Evolutionary conservation across 1,140 invertebrate genomes (phyloP).

Genomic region (Listronotus bonariensis): DNA sequence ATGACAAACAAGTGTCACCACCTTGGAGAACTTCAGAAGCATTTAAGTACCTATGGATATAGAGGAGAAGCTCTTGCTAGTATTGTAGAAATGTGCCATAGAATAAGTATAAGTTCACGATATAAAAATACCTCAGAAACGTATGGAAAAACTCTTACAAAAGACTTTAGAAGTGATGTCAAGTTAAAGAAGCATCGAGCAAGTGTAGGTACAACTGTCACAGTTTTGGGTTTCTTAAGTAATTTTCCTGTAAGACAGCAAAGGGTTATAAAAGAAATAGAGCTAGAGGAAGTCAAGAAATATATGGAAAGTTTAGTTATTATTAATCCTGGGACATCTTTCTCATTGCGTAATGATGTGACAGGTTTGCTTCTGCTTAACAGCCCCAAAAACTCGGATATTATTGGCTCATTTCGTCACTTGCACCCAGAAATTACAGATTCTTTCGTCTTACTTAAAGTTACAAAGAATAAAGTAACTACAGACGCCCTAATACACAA

Average conservation of each 20-base stretch:
- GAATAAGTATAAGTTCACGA: conserved; percentile 63
- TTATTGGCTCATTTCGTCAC: conserved; percentile 59
- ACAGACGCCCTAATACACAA: conserved; percentile 62
- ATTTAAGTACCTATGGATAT: conserved; percentile 63
- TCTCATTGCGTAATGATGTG: conserved; percentile 66
- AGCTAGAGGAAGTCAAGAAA: conserved; percentile 63
- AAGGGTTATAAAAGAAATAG: conserved; percentile 58
- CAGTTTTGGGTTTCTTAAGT: conserved; percentile 65
- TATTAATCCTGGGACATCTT: conserved; percentile 62
- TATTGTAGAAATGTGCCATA: conserved; percentile 61
- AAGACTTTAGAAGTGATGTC: conserved; percentile 23
- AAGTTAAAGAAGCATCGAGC: conserved; percentile 48
- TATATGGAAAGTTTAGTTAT: conserved; percentile 64
- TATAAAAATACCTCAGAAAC: conserved; percentile 55
- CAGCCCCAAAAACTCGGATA: conserved; percentile 60
- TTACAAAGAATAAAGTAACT: conserved; percentile 59
- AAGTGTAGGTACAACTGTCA: conserved; percentile 68
- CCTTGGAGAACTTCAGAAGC: conserved; percentile 58
- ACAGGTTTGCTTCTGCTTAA: conserved; percentile 62
- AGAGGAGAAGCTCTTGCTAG: conserved; percentile 69
- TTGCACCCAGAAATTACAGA: conserved; percentile 59
- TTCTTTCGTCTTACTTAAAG: conserved; percentile 58
- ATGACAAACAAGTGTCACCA: conserved; percentile 66
- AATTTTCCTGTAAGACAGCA: conserved; percentile 66
- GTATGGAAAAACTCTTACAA: conserved; percentile 57